phyloP scores from a whole-genome alignment of 2,888 invertebrate species.

The Caenorhabditis angaria region DNA sequence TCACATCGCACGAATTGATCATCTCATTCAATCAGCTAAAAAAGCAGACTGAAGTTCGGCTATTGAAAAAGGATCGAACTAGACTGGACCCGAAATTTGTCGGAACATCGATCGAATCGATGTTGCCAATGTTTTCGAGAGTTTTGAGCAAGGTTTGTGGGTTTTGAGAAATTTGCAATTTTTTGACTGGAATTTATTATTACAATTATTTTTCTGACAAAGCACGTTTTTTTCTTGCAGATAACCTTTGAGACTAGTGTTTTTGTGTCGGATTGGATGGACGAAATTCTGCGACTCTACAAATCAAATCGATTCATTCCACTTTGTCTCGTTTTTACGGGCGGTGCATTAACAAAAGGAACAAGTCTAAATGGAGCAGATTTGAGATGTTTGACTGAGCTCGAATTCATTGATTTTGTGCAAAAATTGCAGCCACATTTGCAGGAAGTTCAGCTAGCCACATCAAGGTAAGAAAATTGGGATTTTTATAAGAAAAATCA shows the following conservation, averaged over 20 bases:
- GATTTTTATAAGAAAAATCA: neutral
- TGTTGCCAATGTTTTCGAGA: constrained; percentile 27
- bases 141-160: constrained; percentile 23
- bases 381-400: constrained; percentile 44
- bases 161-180: too few relatives aligned
- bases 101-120: constrained; percentile 11
- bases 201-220: constrained; percentile 8
- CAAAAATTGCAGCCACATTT: constrained; percentile 49
- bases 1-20: constrained; percentile 32
- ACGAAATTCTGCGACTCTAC: constrained; percentile 33
- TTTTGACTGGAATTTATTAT: neutral
- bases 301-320: constrained; percentile 30
- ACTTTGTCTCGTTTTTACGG: constrained; percentile 43
- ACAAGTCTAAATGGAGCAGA: constrained; percentile 49
- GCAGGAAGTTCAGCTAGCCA: constrained; percentile 52
- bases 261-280: constrained; percentile 33
- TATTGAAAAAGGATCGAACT: constrained; percentile 31
- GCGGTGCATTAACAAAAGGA: constrained; percentile 45
- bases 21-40: constrained; percentile 35
- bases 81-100: constrained; percentile 21
- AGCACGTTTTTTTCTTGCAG: constrained; percentile 15
- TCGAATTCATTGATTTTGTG: constrained; percentile 49
- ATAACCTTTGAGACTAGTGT: constrained; percentile 40
- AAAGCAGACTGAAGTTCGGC: constrained; percentile 28
- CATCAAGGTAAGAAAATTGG: constrained; percentile 47